Conservation (phyloP, 1,140 invertebrate species). For the Bombus confusus region DNA sequence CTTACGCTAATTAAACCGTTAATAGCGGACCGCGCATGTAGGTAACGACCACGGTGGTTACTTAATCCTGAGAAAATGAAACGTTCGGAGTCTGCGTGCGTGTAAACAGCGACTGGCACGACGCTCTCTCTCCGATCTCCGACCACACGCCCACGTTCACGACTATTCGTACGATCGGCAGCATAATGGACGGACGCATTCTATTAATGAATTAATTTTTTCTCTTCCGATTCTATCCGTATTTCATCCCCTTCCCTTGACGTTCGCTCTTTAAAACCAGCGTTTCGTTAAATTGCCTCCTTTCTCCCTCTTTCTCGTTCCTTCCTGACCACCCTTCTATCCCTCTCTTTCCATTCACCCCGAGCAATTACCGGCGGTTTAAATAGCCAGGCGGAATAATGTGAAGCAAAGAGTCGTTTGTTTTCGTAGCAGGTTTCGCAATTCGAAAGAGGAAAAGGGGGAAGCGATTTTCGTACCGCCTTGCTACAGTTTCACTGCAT, state of each 20-base stretch:
- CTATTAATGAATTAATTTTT: constrained; percentile 40
- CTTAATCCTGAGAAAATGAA: constrained; percentile 82
- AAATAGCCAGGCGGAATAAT: constrained; percentile 48
- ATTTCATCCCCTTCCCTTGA: background rate
- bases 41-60: constrained; percentile 78
- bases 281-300: constrained; percentile 31
- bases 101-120: constrained; percentile 62
- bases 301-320: background rate
- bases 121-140: background rate
- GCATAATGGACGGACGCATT: constrained; percentile 17
- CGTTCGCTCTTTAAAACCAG: constrained; percentile 5
- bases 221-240: constrained; percentile 15
- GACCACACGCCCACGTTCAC: background rate
- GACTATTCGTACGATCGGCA: constrained; percentile 8
- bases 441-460: constrained; percentile 4
- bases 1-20: constrained; percentile 82
- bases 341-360: background rate
- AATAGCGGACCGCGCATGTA: constrained; percentile 77
- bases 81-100: constrained; percentile 58
- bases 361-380: constrained; percentile 36
- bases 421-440: constrained; percentile 33
- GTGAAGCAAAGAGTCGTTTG: constrained; percentile 21
- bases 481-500: constrained; percentile 11
- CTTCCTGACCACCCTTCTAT: background rate
- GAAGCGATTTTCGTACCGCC: background rate